phyloP scores from a whole-genome alignment of 2,113 vertebrate genomes.

The Hyaena hyaena region DNA sequence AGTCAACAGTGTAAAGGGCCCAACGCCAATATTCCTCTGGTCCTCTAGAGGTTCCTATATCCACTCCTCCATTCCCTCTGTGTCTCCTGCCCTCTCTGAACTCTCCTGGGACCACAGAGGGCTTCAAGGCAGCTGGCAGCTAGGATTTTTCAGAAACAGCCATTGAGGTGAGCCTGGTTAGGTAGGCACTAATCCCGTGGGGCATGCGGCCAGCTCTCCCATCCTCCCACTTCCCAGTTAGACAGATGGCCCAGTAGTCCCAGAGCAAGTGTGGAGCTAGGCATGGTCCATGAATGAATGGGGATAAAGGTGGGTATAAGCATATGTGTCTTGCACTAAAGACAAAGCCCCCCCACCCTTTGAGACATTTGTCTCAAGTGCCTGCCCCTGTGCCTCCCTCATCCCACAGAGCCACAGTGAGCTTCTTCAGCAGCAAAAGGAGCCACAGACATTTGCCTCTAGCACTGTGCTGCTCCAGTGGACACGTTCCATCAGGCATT shows the following conservation, averaged over 20 bases:
- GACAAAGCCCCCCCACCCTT: background rate
- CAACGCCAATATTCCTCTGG: background rate
- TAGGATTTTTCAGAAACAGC: constrained; percentile 47
- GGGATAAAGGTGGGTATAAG: constrained; percentile 4
- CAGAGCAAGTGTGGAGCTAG: constrained; percentile 54
- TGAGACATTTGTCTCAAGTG: background rate
- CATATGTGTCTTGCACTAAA: constrained; percentile 15
- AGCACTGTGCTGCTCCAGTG: constrained; percentile 73
- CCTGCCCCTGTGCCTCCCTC: background rate
- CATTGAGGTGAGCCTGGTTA: constrained; percentile 57
- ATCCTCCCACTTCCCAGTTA: background rate
- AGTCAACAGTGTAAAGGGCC: constrained; percentile 1
- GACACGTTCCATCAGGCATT: constrained; percentile 71
- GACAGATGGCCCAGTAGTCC: constrained; percentile 35
- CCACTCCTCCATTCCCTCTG: background rate
- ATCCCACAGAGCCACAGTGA: constrained; percentile 55
- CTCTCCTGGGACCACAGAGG: background rate
- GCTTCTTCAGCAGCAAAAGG: constrained; percentile 25
- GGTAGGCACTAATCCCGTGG: constrained; percentile 79
- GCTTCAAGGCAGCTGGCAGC: constrained; percentile 29
- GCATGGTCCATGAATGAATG: constrained; percentile 38
- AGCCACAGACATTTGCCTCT: constrained; percentile 72
- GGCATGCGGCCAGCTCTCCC: background rate
- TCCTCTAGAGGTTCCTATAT: background rate
- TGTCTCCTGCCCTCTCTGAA: constrained; percentile 19